Evolutionary conservation across 2,888 invertebrate species (phyloP).

Genomic region (Matsumyia berberina): DNA sequence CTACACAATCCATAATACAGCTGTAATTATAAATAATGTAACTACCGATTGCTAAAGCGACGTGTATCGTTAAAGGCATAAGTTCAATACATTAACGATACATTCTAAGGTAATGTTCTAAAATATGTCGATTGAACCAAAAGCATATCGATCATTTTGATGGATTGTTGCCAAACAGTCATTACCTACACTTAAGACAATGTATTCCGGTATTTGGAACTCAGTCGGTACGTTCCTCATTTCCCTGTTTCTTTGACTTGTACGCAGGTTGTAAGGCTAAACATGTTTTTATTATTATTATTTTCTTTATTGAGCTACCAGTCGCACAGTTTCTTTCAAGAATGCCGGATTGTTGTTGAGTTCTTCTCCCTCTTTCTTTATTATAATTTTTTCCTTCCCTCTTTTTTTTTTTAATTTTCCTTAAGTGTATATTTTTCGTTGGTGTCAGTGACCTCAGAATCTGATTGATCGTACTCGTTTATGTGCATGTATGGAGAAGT

Average conservation of each 20-base stretch:
- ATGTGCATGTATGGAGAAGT: neutral
- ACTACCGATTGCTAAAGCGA: no score
- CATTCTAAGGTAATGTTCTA: no score
- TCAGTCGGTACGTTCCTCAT: neutral
- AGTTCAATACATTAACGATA: no score
- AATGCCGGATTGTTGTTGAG: neutral
- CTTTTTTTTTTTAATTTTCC: neutral
- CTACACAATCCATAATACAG: no score
- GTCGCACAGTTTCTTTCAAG: neutral
- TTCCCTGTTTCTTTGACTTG: neutral
- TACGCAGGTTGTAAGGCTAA: neutral
- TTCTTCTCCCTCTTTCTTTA: neutral
- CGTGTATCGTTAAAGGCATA: no score
- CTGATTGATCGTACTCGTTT: constrained; percentile 2
- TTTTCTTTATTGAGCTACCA: neutral
- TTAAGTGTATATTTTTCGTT: neutral
- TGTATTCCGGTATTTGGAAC: neutral
- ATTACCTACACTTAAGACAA: constrained; percentile 80
- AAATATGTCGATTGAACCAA: no score
- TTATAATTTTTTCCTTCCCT: neutral
- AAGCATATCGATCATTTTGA: no score
- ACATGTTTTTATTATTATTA: neutral
- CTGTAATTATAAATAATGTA: no score
- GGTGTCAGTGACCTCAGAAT: constrained; percentile 4
- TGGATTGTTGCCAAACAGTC: no score